These are phyloP conservation scores for Naja naja DNA, from an alignment of 2,113 vertebrate genomes.

Conservation along the genomic window DNA sequence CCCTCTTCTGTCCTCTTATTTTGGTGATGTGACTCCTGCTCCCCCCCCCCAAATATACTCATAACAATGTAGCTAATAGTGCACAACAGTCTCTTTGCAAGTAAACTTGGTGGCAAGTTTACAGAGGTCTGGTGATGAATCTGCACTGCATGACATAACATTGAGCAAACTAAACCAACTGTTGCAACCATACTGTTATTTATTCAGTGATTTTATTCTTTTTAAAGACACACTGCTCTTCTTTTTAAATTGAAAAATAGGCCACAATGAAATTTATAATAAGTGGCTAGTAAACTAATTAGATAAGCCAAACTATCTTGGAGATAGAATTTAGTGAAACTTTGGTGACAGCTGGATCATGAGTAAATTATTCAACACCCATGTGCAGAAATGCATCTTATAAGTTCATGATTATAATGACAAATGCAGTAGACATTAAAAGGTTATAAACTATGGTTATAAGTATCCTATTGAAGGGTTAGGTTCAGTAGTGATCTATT, in stretches of 20 bases:
- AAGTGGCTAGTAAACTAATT: not conserved
- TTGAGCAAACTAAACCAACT: not conserved
- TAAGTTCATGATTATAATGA: constrained; percentile 25
- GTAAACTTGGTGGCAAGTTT: not conserved
- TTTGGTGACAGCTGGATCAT: not conserved
- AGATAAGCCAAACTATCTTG: not conserved
- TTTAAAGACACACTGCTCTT: not conserved
- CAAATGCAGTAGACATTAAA: constrained; percentile 25
- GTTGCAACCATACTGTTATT: not conserved
- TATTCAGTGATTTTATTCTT: not conserved
- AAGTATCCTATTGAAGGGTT: constrained; percentile 26
- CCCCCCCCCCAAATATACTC: not conserved
- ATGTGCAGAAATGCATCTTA: constrained; percentile 4
- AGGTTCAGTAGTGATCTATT: constrained; percentile 20
- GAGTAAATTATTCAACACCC: constrained; percentile 15
- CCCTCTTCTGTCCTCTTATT: not conserved
- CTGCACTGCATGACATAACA: not conserved
- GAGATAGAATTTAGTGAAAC: not conserved
- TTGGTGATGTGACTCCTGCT: not conserved
- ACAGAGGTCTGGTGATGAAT: not conserved
- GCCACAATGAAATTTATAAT: not conserved
- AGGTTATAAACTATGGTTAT: constrained; percentile 26
- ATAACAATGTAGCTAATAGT: not conserved
- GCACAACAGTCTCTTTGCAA: not conserved
- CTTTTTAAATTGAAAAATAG: not conserved